Evolutionary conservation across 2,797 vertebrate genomes (phyloP), one percentile per base, ranked within the genome.

Genomic region (Moxostoma hubbsi): DNA sequence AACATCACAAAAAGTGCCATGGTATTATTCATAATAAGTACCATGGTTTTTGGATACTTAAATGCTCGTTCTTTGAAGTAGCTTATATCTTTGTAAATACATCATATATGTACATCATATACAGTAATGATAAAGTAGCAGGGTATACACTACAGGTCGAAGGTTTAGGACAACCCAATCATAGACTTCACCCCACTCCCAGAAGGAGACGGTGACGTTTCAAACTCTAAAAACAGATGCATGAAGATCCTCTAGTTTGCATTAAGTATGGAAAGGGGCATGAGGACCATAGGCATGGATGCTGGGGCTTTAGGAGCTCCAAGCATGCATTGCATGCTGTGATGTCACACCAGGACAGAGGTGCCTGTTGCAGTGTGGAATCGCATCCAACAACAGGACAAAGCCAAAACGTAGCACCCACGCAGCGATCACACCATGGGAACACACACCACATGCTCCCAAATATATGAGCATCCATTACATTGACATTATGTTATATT

Each of bases 321-420:
- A 90, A 91, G 91, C 89, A 89, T 92, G 91, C 50, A 84, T 83
- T 83, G 87, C 89, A 91, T 90, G 36, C 36, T 36, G 92, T 93
- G 88, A 88, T 89, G 89, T 90, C 89, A 90, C 85, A 13, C 81
- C 84, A 83, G 91, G 84, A 78, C 87, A 89, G 89, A 89, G 90
- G 89, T 93, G 92, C 91, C 86, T 89, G 89, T 91, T 92, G 91
- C 91, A 92, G 90, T 90, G 91, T 93, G 92, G 89, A 90, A 91
- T 88, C 87, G 90, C 90, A 90, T 90, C 87, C 75, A 36, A 85
- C 86, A 86, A 82, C 73, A 9, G 80, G 85, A 93, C 91, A 93
- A 92, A 92, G 90, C 89, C 53, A 67, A 79, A 16, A 85, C 83
- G 75, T 79, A 67, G 87, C 73, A 69, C 79, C 85, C 91, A 91